Evolutionary conservation across 2,888 invertebrate species (phyloP).

Genomic region (Geotrupes spiniger): DNA sequence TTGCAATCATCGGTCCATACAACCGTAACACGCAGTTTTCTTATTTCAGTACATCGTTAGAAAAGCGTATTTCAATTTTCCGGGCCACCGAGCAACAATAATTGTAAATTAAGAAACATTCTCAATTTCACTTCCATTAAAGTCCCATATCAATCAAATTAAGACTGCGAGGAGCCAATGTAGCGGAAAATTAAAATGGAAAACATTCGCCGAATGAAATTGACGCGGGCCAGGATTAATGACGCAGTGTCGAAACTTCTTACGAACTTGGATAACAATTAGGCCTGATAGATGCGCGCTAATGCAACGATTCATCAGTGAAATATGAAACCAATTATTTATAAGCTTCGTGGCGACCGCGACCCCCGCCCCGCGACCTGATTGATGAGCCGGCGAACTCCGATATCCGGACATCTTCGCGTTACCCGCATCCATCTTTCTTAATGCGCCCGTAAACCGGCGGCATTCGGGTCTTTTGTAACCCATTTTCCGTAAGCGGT

Average conservation of each 20-base stretch:
- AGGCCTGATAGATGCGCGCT: conserved; percentile 19
- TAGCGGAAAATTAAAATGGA: conserved; percentile 22
- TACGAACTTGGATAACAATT: conserved; percentile 19
- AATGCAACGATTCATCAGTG: conserved; percentile 16
- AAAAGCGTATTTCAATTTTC: neutral
- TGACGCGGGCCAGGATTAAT: conserved; percentile 16
- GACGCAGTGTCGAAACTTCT: conserved; percentile 8
- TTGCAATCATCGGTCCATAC: no score
- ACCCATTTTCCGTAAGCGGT: neutral
- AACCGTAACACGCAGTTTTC: neutral
- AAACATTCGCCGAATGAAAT: conserved; percentile 11
- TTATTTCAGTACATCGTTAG: neutral
- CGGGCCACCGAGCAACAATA: no score
- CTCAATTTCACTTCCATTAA: no score
- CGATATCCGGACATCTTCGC: conserved; percentile 6
- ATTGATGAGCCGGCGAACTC: conserved; percentile 4
- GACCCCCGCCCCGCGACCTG: neutral
- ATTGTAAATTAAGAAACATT: no score
- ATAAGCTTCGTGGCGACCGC: neutral
- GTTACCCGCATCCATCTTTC: neutral
- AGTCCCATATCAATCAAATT: conserved; percentile 16
- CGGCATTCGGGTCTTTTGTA: conserved; percentile 2
- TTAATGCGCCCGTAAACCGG: conserved; percentile 2
- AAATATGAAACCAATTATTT: conserved; percentile 27
- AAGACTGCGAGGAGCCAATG: conserved; percentile 8